Evolutionary conservation across 1,140 invertebrate species (phyloP), one percentile per base, ranked within the genome.

Genomic region (Neodiprion virginianus): DNA sequence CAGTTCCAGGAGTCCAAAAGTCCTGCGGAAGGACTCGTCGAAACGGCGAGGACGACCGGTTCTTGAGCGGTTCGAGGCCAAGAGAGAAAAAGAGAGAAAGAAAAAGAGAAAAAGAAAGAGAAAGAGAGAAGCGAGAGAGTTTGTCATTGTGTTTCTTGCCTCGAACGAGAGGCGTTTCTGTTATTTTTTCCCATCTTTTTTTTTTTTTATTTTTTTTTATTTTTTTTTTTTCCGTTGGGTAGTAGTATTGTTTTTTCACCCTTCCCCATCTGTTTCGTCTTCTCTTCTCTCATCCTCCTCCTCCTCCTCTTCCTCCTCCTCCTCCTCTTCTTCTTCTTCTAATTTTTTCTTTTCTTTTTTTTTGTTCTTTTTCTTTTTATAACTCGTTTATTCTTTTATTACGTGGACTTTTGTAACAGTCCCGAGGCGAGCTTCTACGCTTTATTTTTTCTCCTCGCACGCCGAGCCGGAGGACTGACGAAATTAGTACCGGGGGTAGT

Each of bases 1-100:
- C 80, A 81, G 79, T 83, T 83, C 73, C 80, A 83, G 79, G 67
- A 17, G 53, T 40, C 28, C 28, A 40, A 40, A 40, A 40, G 1
- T 40, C 28, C 28, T 40, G 28, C 28, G 5, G 28, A 40, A 40
- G 28, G 28, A 40, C 28, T 40, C 11, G 53, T 61, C 53, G 11
- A 61, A 17, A 61, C 11, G 8, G n/a, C 53, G 53, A 17, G 8
- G 8, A 61, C 11, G 11, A 53, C 10, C 50, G 50, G 10, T 53
- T 11, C 50, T 53, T 53, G 10, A 53, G 50, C 10, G 50, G 50
- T 53, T 53, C 50, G n/a, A 61, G 11, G 11, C 11, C 8, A 17
- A 8, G 53, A 12, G 53, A 17, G 53, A 61, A 5, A 40, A 5
- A 40, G 28, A 40, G 28, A 40, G 28, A 40, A 5, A 40, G 28